Evolutionary conservation across 2,888 invertebrate genomes (phyloP).

Genomic region (Torymus aiolomorphi): DNA sequence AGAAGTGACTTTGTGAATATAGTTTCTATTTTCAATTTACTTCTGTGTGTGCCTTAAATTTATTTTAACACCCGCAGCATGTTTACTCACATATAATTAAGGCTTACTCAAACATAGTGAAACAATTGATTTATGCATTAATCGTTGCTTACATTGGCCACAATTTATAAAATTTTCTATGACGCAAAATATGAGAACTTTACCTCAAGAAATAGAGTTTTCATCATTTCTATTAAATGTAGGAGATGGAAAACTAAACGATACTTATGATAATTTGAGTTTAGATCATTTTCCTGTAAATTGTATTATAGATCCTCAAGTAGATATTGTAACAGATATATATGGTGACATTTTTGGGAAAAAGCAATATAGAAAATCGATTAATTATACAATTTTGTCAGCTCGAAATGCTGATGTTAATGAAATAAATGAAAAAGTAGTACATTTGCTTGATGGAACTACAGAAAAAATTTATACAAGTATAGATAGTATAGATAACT

Average conservation of each 20-base stretch:
- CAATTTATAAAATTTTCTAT: conserved; percentile 47
- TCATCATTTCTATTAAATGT: conserved; percentile 54
- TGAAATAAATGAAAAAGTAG: conserved; percentile 50
- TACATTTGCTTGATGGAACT: conserved; percentile 46
- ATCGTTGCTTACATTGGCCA: conserved; percentile 51
- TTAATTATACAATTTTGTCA: conserved; percentile 54
- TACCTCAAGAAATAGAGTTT: no score
- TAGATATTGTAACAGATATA: no score
- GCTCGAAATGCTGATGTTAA: no score
- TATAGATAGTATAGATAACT: no score
- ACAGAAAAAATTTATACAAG: conserved; percentile 52
- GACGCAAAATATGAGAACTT: conserved; percentile 53
- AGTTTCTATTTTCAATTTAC: no score
- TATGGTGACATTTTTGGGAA: conserved; percentile 39
- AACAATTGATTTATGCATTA: conserved; percentile 56
- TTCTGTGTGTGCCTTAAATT: no score
- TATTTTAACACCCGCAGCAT: no score
- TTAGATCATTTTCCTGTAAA: no score
- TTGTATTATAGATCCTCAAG: no score
- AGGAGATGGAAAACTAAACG: conserved; percentile 51
- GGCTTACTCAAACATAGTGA: conserved; percentile 44
- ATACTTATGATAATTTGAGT: conserved; percentile 47
- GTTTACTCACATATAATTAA: no score
- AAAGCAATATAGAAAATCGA: conserved; percentile 47
- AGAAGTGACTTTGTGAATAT: no score